These are phyloP conservation scores for Chaitophorus viminalis DNA, from an alignment of 2,888 invertebrate genomes.

Conservation along the genomic window DNA sequence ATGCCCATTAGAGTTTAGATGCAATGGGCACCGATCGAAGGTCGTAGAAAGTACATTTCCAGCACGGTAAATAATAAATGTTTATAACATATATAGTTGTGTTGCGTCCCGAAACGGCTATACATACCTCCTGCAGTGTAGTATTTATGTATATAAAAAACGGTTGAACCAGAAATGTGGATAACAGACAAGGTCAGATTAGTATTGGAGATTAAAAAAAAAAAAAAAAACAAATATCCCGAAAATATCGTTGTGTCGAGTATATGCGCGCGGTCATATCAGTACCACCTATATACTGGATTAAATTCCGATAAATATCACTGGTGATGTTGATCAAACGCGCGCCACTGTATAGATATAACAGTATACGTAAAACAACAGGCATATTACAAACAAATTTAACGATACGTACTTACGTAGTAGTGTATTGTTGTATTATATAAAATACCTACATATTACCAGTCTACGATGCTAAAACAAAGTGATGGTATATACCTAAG, in stretches of 20 bases:
- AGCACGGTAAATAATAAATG: background rate
- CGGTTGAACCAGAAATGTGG: conserved; percentile 36
- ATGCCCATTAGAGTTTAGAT: background rate
- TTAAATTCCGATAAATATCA: background rate
- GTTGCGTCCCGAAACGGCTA: conserved; percentile 21
- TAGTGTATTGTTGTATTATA: no score
- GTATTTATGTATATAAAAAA: background rate
- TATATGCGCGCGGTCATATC: background rate
- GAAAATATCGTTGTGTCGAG: background rate
- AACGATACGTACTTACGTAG: no score
- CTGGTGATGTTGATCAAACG: background rate
- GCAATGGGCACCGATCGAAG: conserved; percentile 8
- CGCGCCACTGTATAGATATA: background rate
- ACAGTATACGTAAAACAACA: background rate
- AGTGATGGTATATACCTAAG: no score
- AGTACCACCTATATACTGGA: background rate
- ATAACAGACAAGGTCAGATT: conserved; percentile 37
- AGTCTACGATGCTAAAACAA: no score
- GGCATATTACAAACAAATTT: no score
- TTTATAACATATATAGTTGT: no score
- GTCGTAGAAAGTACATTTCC: conserved; percentile 49
- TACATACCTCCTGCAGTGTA: no score
- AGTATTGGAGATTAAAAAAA: conserved; percentile 3
- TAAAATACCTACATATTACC: no score
- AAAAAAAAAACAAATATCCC: background rate